phyloP scores from a whole-genome alignment of 2,888 invertebrate species.

The Mamestra brassicae region DNA sequence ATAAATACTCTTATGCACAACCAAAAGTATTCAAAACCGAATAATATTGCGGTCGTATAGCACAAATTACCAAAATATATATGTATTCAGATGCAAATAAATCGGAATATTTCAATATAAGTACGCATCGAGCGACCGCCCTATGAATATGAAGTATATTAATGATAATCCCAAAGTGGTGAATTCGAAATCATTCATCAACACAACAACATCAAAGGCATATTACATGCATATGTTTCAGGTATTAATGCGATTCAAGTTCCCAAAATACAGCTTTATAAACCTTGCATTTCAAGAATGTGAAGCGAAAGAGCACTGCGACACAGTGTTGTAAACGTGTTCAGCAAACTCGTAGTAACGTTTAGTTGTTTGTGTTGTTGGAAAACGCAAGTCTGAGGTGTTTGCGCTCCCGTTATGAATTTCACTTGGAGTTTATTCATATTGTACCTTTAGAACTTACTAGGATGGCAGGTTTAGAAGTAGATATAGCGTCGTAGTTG shows the following conservation, averaged over 20 bases:
- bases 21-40: constrained; percentile 20
- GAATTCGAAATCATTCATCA: constrained; percentile 56
- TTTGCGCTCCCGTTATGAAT: constrained; percentile 61
- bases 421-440: constrained; percentile 61
- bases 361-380: constrained; percentile 53
- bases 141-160: constrained; percentile 46
- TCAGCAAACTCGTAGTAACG: constrained; percentile 33
- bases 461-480: constrained; percentile 41
- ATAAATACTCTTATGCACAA: constrained; percentile 22
- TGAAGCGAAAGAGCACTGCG: constrained; percentile 26
- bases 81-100: constrained; percentile 39
- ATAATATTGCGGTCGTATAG: constrained; percentile 32
- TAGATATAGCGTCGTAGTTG: constrained; percentile 27
- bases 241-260: constrained; percentile 63
- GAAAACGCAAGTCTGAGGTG: constrained; percentile 60
- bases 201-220: constrained; percentile 55
- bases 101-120: constrained; percentile 51
- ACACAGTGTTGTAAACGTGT: constrained; percentile 47
- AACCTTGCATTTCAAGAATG: constrained; percentile 51
- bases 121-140: constrained; percentile 17
- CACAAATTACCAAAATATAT: constrained; percentile 40
- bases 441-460: constrained; percentile 50
- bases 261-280: constrained; percentile 54
- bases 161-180: constrained; percentile 47
- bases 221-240: constrained; percentile 56